Conservation (phyloP, 2,888 invertebrate species). For the Torymus aiolomorphi region DNA sequence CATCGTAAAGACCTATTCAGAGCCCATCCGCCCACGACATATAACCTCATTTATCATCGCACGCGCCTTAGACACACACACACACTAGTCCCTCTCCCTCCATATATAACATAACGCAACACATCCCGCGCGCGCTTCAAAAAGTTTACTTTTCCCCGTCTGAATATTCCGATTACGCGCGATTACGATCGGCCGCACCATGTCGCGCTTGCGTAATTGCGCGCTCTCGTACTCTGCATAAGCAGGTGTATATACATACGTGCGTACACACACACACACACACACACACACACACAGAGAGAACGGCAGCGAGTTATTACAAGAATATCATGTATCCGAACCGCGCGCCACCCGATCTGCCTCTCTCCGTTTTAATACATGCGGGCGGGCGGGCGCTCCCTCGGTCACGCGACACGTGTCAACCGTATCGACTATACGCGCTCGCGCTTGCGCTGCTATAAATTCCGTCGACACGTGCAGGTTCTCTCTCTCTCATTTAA, state of each 20-base stretch:
- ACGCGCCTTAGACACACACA: too few species aligned
- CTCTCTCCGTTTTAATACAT: neutral
- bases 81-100: too few species aligned
- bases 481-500: too few species aligned
- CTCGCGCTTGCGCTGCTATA: neutral
- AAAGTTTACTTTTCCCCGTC: neutral
- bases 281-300: neutral
- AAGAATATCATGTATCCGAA: conserved; percentile 42
- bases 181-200: neutral
- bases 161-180: conserved; percentile 17
- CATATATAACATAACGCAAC: neutral
- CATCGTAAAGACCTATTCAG: too few species aligned
- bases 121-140: neutral
- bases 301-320: conserved; percentile 10
- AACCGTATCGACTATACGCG: conserved; percentile 32
- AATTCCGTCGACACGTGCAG: too few species aligned
- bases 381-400: neutral
- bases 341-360: conserved; percentile 25
- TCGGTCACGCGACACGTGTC: conserved; percentile 25
- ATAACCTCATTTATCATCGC: too few species aligned
- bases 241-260: neutral
- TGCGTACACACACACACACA: neutral
- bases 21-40: too few species aligned
- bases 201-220: conserved; percentile 31
- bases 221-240: neutral